Evolutionary conservation across 2,113 vertebrate species (phyloP), one percentile per base, ranked within the genome.

Genomic region (Peucedramus taeniatus): DNA sequence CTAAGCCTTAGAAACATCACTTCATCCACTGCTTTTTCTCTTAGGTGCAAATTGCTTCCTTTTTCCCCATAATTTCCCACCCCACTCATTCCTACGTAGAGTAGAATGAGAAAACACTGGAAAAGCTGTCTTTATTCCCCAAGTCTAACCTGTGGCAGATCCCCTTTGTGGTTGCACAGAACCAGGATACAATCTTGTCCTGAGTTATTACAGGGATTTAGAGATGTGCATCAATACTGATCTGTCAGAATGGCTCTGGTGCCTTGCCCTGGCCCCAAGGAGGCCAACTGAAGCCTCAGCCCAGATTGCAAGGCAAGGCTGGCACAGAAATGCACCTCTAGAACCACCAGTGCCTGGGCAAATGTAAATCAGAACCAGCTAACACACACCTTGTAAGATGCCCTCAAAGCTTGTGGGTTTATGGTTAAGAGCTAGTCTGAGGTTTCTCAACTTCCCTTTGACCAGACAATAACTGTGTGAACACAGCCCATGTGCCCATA

Each of bases 311-410:
- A 83, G 21, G 15, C 24, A 72, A 61, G 35, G 22, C 8, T 76
- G 66, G 33, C 7, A 40, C 24, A 72, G 69, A 84, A 87, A 83
- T 49, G 6, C 5, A 68, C 19, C 47, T 49, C 4, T 7, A 75
- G 51, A 74, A 44, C 35, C 44, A 37, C 12, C 30, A 53, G 6
- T 49, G 39, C 27, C 28, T 8, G 5, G 28, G 11, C 12, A 79
- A 66, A 72, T 19, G 16, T 0, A 0, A 40, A 47, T 49, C 15
- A n/a, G 6, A 72, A 7, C 11, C 18, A 47, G 22, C 13, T 45
- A 24, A 82, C 11, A 31, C 21, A 24, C 4, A 63, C 7, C 7
- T 59, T 3, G 5, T 15, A 75, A 57, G 22, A 26, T n/a, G 6
- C 22, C 28, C 45, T 57, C 42, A 91, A 33, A 75, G 10, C 4